Evolutionary conservation across 2,888 invertebrate species (phyloP), one percentile per base, ranked within the genome.

Genomic region (Quadriops clusia): DNA sequence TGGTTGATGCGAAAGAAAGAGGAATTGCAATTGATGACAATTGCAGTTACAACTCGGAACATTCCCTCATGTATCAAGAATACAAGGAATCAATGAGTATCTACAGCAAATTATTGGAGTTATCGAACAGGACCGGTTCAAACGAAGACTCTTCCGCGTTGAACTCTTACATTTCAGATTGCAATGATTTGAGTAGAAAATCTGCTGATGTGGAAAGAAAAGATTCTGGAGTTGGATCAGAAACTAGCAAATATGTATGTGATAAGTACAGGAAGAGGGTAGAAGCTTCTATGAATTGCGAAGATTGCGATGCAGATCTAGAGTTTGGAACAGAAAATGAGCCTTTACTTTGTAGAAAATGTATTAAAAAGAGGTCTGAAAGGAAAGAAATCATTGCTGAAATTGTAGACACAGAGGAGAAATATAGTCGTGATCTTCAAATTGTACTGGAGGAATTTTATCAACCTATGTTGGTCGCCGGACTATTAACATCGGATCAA

Each of bases 331-430:
- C 77, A 34, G 78, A 79, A 29, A 80, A 81, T 39, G 81, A 83
- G 15, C 82, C 84, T 1, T 62, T 85, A 37, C 76, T 86, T 17
- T 94, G 91, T 59, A 72, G 84, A 40, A 86, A 89, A 56, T 94
- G 94, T 58, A 70, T 77, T 34, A 85, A 89, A 53, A 83, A 84
- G 51, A 70, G 91, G 32, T 75, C 83, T 5, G 93, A 94, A 56
- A 72, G 93, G 32, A 89, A 90, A 53, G 91, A 94, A 65, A 93
- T 91, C 17, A 82, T 94, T 29, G 83, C 83, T 3, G 94, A 94
- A 67, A 89, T 94, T 38, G 85, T 91, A 3, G 93, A 94, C 62
- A 94, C 94, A 2, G 94, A 94, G 63, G 81, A 90, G 53, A 94
- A 91, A 53, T 94, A 94, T 54, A 90, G 91, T 11, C 70, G 91